These are phyloP conservation scores for Dynastes maya DNA, from an alignment of 2,888 invertebrate species.

Conservation along the genomic window DNA sequence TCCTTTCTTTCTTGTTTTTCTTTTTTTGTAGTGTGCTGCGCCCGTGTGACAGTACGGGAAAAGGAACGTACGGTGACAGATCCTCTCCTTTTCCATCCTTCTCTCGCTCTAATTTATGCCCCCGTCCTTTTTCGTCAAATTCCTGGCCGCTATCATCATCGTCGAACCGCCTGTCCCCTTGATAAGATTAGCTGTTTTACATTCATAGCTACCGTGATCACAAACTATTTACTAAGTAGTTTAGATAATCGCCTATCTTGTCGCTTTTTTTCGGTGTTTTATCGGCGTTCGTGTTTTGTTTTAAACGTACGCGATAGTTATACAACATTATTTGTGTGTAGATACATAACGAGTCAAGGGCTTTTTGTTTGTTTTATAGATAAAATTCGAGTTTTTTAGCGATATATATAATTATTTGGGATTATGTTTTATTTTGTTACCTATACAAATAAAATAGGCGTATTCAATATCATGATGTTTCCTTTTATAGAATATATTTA, in stretches of 20 bases:
- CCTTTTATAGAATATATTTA: too few relatives aligned
- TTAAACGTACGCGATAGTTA: neutral
- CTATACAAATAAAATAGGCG: too few relatives aligned
- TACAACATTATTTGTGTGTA: conserved; percentile 6
- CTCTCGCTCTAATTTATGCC: conserved; percentile 38
- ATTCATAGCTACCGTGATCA: conserved; percentile 65
- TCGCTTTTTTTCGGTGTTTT: conserved; percentile 17
- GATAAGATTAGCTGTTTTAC: conserved; percentile 68
- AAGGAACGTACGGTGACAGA: conserved; percentile 67
- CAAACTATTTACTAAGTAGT: conserved; percentile 66
- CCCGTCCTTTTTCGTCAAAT: conserved; percentile 58
- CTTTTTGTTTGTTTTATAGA: too few relatives aligned
- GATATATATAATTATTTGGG: too few relatives aligned
- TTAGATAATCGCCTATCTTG: conserved; percentile 61
- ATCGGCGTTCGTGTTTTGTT: conserved; percentile 24
- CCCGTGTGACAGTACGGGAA: conserved; percentile 61
- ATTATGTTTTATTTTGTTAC: too few relatives aligned
- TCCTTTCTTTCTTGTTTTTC: conserved; percentile 47
- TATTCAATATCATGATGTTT: too few relatives aligned
- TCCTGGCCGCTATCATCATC: conserved; percentile 64
- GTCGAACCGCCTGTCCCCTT: conserved; percentile 56
- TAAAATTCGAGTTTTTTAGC: too few relatives aligned
- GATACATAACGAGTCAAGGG: neutral
- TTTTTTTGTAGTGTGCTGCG: conserved; percentile 59
- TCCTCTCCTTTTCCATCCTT: conserved; percentile 55